Evolutionary conservation across 1,140 invertebrate species (phyloP), one percentile per base, ranked within the genome.

Genomic region (Kradibia gibbosae): DNA sequence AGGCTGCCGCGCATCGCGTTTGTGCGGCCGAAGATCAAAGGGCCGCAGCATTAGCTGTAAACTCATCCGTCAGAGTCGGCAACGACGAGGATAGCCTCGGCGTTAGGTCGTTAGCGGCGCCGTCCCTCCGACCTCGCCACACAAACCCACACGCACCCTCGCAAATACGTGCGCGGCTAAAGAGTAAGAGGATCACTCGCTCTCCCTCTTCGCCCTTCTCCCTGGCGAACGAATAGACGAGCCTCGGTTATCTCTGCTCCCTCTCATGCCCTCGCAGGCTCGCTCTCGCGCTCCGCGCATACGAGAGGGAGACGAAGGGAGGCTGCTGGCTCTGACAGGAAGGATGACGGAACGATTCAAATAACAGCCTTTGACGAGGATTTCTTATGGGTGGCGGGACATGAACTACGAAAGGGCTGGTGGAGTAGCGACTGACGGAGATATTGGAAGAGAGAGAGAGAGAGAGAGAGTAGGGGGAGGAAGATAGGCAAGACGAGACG

Each of bases 51-150:
- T 91, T 91, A 90, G 89, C 89, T 88, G 87, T 90, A 89, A 90
- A 90, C 88, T 89, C 88, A 90, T 91, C 89, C 87, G 89, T 91
- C 90, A 91, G 89, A 86, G 89, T 91, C 89, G 88, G 86, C 67
- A 36, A 53, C 31, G 74, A 60, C 57, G 71, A 73, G 57, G 72
- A 70, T 75, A 75, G 70, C 82, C 84, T 86, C 82, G 88, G 86
- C 87, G 88, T 89, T 86, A 88, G 86, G 86, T 87, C 86, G 89
- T 91, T 89, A 90, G 88, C 86, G 87, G 88, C 87, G 87, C 88
- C 88, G 83, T 86, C 86, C 85, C 84, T 86, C 84, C 86, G 82
- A 77, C 82, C 76, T 72, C 76, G 25, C 17, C 2, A 28, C 39
- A n/a, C 25, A 4, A 25, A 13, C n/a, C 3, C 34, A n/a, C 53